A percentile compares a stretch with the other conserved stretches of the same genome.
phyloP scores from a whole-genome alignment of 2,888 invertebrate species.

The Drosophila neonasuta region DNA sequence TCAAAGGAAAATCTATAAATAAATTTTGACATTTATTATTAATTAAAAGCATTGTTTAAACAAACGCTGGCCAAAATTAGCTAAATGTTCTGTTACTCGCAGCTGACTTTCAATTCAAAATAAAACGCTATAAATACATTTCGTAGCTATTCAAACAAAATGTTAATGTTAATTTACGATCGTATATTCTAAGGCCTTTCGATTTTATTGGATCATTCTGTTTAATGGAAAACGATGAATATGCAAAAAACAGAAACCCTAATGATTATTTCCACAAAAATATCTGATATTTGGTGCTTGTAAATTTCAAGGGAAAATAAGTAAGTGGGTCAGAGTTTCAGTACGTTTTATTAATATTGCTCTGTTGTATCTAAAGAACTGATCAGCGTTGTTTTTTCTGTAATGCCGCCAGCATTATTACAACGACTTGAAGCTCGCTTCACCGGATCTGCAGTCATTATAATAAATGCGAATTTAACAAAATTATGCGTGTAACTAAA shows the following conservation, averaged over 20 bases:
- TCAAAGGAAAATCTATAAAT: slow-evolving; percentile 7
- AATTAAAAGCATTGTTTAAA: slow-evolving; percentile 17
- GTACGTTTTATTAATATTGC: slow-evolving; percentile 14
- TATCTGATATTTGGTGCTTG: background rate
- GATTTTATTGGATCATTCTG: slow-evolving; percentile 9
- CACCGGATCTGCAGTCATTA: slow-evolving; percentile 67
- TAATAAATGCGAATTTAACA: slow-evolving; percentile 74
- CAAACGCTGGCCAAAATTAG: slow-evolving; percentile 12
- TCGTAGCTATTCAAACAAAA: background rate
- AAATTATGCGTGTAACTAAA: slow-evolving; percentile 75
- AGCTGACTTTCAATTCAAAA: slow-evolving; percentile 3
- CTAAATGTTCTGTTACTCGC: slow-evolving; percentile 10
- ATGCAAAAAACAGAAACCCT: background rate
- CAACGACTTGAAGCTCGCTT: slow-evolving; percentile 25
- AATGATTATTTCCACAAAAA: background rate
- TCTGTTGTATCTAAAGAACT: slow-evolving; percentile 35
- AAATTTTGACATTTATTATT: slow-evolving; percentile 16
- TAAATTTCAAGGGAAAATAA: background rate
- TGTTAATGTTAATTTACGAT: slow-evolving; percentile 8
- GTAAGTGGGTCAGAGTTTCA: slow-evolving; percentile 2
- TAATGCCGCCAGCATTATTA: slow-evolving; percentile 29
- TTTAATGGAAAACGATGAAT: slow-evolving; percentile 8
- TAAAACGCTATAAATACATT: slow-evolving; percentile 18
- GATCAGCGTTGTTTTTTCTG: slow-evolving; percentile 49
- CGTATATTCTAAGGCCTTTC: background rate